Base-by-base conservation (phyloP, 2,888 invertebrate genomes). In the Sipha maydis region DNA sequence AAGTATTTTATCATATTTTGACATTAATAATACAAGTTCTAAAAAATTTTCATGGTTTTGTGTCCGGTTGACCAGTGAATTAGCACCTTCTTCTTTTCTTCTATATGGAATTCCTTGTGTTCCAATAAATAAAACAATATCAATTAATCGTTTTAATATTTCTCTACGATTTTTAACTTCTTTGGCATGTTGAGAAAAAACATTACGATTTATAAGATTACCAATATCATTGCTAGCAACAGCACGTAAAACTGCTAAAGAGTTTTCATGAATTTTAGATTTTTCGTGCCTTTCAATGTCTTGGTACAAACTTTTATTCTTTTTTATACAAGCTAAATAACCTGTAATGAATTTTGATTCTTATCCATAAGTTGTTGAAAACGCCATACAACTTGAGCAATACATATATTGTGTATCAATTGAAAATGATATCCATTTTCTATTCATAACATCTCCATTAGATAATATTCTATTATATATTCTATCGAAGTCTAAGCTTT, bases 11-110 rank as follows among this genome's bases (percentile, higher is more conserved):
- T 75, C 84, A 73, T 84, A 84, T 48, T 84, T 84, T 48, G 75
- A 48, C 28, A 84, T 31, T 41, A 77, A 78, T 67, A 86, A 79
- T 28, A 79, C 77, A 34, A 76, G 38, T 78, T 86, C 41, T 67
- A 86, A 86, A 77, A 86, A 86, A 78, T 86, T 79, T 61, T 67
- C 86, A 78, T 86, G 79, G 77, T 78, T 86, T 56, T 21, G n/a
- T 56, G 38, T 67, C 69, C 67, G 61, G 9, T 31, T 83, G 25
- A 61, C n/a, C n/a, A 78, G 28, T 34, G 86, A 86, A 67, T 86
- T 69, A 48, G 78, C 85, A 17, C 61, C 38, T 77, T 86, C 86
- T 61, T 61, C 31, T 77, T 86, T 86, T 67, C 79, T 79, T 78
- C 86, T 76, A 48, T 77, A 86, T n/a, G 86, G 61, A 67, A 86